phyloP scores from a whole-genome alignment of 2,113 vertebrate species.

The Redunca redunca region DNA sequence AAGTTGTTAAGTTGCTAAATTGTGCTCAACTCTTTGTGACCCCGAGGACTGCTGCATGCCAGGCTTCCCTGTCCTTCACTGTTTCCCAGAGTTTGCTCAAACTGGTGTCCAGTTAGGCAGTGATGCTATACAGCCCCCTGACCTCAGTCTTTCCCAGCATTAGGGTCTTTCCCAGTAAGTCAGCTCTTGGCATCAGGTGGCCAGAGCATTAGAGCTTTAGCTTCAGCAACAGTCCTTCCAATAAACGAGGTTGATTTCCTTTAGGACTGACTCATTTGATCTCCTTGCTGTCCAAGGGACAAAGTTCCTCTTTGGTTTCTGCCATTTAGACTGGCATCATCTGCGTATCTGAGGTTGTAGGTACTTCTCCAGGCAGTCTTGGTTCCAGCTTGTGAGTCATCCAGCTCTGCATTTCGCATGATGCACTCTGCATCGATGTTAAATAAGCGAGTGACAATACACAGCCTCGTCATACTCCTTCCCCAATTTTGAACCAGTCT shows the following conservation, averaged over 20 bases:
- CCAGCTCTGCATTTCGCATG: neutral
- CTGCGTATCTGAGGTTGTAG: neutral
- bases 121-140: neutral
- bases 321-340: neutral
- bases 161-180: neutral
- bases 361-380: neutral
- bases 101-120: neutral
- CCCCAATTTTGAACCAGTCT: neutral
- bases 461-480: neutral
- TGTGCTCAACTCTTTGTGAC: neutral
- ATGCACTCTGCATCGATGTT: neutral
- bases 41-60: neutral
- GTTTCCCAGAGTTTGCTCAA: neutral
- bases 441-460: neutral
- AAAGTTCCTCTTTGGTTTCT: neutral
- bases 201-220: neutral
- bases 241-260: neutral
- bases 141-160: neutral
- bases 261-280: neutral
- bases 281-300: neutral
- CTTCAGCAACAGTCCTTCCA: neutral
- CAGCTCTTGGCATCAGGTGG: neutral
- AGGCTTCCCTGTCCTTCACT: neutral
- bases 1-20: neutral
- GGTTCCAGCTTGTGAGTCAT: neutral